Evolutionary conservation across 2,797 vertebrate genomes (phyloP).

Genomic region (Phalloptychus januarius): DNA sequence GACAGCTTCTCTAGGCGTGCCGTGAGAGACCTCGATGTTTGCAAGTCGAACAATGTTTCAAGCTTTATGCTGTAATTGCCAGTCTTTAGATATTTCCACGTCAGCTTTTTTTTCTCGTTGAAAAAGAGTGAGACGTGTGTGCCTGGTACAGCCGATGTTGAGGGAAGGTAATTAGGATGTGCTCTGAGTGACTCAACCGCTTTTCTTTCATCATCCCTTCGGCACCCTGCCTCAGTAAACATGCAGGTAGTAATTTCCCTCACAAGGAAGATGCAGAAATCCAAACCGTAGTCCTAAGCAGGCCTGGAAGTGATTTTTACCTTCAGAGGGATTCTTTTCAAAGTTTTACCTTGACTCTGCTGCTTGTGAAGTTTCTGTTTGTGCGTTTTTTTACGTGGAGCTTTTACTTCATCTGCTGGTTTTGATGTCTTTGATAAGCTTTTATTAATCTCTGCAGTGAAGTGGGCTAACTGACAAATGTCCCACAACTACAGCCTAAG

Average conservation of each 20-base stretch:
- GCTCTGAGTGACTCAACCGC: constrained; percentile 31
- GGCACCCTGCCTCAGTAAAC: constrained; percentile 15
- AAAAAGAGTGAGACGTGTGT: constrained; percentile 36
- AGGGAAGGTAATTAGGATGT: constrained; percentile 46
- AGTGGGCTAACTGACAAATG: not conserved
- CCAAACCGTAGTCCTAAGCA: constrained; percentile 4
- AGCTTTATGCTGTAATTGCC: constrained; percentile 2
- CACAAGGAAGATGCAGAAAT: constrained; percentile 15
- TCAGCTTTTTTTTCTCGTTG: constrained; percentile 27
- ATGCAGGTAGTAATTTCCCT: constrained; percentile 23
- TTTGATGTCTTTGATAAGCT: constrained; percentile 8
- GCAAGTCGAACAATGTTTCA: constrained; percentile 1
- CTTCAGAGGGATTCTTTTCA: constrained; percentile 15
- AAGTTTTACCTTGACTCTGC: constrained; percentile 5
- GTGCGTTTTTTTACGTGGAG: not conserved
- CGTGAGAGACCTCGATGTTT: constrained; percentile 20
- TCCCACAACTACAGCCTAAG: not conserved
- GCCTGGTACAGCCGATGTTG: constrained; percentile 26
- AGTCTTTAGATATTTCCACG: constrained; percentile 14
- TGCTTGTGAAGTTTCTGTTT: constrained; percentile 3
- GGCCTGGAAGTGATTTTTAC: not conserved
- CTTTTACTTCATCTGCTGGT: not conserved
- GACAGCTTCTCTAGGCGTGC: not conserved
- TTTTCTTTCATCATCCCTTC: constrained; percentile 21
- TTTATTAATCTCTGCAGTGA: not conserved